These are phyloP conservation scores for Melanostoma mellinum DNA, from an alignment of 2,888 invertebrate genomes.

Conservation along the genomic window DNA sequence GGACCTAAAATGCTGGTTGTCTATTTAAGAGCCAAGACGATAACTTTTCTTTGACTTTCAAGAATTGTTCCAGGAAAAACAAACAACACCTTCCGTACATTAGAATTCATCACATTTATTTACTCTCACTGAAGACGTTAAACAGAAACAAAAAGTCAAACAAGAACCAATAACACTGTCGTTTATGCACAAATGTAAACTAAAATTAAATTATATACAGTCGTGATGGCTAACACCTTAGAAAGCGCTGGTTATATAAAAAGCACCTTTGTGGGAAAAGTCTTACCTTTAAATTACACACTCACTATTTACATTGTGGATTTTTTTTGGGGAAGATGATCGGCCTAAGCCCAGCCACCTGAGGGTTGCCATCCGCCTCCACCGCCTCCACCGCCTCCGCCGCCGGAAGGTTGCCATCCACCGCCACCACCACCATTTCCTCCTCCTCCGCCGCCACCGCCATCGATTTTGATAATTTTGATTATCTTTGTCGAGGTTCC, in stretches of 20 bases:
- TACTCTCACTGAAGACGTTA: too few relatives aligned
- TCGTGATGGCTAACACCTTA: too few relatives aligned
- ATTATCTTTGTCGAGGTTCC: constrained; percentile 60
- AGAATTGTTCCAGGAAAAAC: too few relatives aligned
- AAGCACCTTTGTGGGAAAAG: background rate
- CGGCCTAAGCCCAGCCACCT: constrained; percentile 76
- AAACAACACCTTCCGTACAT: too few relatives aligned
- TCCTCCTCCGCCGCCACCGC: constrained; percentile 53
- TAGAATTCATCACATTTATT: too few relatives aligned
- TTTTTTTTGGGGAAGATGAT: background rate
- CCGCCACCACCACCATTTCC: constrained; percentile 60
- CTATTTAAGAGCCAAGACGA: too few relatives aligned
- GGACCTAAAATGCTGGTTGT: too few relatives aligned
- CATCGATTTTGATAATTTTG: constrained; percentile 58
- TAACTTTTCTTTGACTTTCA: too few relatives aligned
- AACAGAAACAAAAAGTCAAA: too few relatives aligned
- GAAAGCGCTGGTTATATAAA: background rate
- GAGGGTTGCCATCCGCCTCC: constrained; percentile 73
- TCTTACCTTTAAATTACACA: constrained; percentile 12
- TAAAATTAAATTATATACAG: too few relatives aligned
- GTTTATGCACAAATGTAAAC: too few relatives aligned
- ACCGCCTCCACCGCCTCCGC: constrained; percentile 64
- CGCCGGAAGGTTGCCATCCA: constrained; percentile 67
- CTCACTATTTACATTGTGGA: constrained; percentile 54
- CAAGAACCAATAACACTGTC: too few relatives aligned